These are phyloP conservation scores for Eurytoma adleriae DNA, from an alignment of 2,888 invertebrate genomes.

Conservation along the genomic window DNA sequence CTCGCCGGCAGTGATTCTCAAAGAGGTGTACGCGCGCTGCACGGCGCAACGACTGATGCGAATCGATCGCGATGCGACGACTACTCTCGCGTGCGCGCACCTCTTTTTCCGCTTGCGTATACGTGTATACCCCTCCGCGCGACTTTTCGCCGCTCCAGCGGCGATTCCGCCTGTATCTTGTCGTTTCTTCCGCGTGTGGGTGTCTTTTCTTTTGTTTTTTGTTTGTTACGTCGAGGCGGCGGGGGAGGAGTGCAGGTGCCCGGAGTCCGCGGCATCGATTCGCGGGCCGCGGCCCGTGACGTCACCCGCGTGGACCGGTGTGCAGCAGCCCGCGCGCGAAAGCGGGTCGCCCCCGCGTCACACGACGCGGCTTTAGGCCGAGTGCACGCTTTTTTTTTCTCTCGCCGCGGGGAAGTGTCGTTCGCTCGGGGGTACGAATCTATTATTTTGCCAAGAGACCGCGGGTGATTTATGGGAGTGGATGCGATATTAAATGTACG, in stretches of 20 bases:
- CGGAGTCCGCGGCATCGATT: conserved; percentile 35
- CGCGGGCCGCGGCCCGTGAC: conserved; percentile 19
- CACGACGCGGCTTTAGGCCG: conserved; percentile 16
- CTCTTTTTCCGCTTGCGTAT: not conserved
- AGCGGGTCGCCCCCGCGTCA: not conserved
- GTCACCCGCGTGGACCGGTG: conserved; percentile 28
- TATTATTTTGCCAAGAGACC: too few relatives aligned
- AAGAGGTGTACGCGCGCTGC: conserved; percentile 28
- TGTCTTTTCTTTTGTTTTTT: not conserved
- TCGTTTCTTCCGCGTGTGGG: not conserved
- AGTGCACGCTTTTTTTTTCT: conserved; percentile 16
- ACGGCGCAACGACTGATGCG: conserved; percentile 40
- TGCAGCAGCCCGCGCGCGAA: not conserved
- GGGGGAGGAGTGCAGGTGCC: not conserved
- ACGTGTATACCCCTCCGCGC: too few relatives aligned
- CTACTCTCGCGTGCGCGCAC: not conserved
- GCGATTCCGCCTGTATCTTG: not conserved
- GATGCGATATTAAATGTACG: too few relatives aligned
- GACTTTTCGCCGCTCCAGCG: too few relatives aligned
- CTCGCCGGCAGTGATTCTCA: conserved; percentile 44
- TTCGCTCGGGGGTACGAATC: too few relatives aligned
- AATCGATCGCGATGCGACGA: conserved; percentile 54
- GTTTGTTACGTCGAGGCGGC: not conserved
- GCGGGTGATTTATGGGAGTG: too few relatives aligned
- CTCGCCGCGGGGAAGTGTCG: not conserved